Base-by-base conservation (phyloP, 2,113 vertebrate genomes). In the Brachionichthys hirsutus region DNA sequence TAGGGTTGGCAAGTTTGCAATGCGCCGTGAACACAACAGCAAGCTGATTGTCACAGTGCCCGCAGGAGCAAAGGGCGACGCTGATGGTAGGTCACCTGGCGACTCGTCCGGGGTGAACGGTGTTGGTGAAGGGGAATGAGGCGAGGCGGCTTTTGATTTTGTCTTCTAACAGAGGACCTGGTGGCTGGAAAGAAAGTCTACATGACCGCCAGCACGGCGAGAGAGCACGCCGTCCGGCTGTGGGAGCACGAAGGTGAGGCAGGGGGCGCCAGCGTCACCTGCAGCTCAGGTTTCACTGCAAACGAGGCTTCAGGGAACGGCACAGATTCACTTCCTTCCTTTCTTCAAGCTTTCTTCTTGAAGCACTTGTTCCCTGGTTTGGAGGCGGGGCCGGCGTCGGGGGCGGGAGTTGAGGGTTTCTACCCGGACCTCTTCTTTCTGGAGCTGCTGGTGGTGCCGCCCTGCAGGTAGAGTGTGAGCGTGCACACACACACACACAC, bases 1-100 rank as follows among this genome's bases (percentile, higher is more conserved):
- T 48, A 99, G 96, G 58, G 80, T 89, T 0, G 88, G 91, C 35
- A 91, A 86, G 43, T 90, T 92, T 0, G 16, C 85, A 1, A 70
- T 99, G 24, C 89, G 97, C 1, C 94, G 92, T 65, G 97, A 98
- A 60, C 95, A 98, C 73, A 98, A 98, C 87, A 94, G 93, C 77
- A 99, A 98, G 49, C 84, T 99, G 73, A 98, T 93, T 1, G 57
- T 98, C 40, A 93, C 89, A 0, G 88, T 92, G n/a, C 89, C 91
- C 0, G 38, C 83, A 1, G 48, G 83, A 45, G 75, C 60, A 1
- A 47, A 64, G 53, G 86, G 1, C 19, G 3, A 11, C 0, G 54
- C 47, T 13, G 62, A 63, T 19, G 85, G 88, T 88, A 48, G 24
- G 53, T 53, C 6, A 13, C 6, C 9, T 12, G 24, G 8, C 5